Base-by-base conservation (phyloP, 2,888 invertebrate genomes). In the Physocephala rufipes region DNA sequence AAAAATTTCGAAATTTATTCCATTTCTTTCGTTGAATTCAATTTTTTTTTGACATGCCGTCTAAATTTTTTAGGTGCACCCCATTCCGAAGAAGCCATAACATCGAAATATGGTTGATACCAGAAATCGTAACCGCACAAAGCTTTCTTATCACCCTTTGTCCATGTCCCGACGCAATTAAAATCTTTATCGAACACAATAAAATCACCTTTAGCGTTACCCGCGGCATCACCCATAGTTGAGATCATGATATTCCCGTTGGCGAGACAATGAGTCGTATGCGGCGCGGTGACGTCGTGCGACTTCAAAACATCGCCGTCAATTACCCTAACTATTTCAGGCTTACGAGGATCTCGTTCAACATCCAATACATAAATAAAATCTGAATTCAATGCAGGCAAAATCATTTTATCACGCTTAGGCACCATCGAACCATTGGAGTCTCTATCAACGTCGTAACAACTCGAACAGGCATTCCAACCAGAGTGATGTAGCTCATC, bases 391-490 rank as follows among this genome's bases (percentile, higher is more conserved):
- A 99, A 82, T 66, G 91, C 90, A 0, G 98, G 97, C 73, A 97
- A 83, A 7, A 99, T 90, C 49, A 99, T 87, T 58, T 93, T 91
- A 83, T 95, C 90, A 26, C 98, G 88, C 71, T 89, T 89, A 5
- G 90, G 87, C 0, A 87, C 84, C 0, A 71, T 74, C 21, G n/a
- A n/a, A 1, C 16, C 13, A 24, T 80, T 85, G 66, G 87, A 86
- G 74, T 85, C 81, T 49, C 82, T 77, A 53, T 85, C 81, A 13
- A 84, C 77, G 26, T 78, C 74, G 83, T 93, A 90, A 84, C 97
- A 98, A 85, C 97, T 97, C 77, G 96, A 96, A 84, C 99, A 99
- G 0, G 95, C 91, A 83, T 99, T 98, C 98, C 98, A 99, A 0
- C 98, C 98, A 55, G 93, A 92, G 83, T 99, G 99, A 83, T 99